Evolutionary conservation across 2,888 invertebrate genomes (phyloP).

Genomic region (Alcis repandata): DNA sequence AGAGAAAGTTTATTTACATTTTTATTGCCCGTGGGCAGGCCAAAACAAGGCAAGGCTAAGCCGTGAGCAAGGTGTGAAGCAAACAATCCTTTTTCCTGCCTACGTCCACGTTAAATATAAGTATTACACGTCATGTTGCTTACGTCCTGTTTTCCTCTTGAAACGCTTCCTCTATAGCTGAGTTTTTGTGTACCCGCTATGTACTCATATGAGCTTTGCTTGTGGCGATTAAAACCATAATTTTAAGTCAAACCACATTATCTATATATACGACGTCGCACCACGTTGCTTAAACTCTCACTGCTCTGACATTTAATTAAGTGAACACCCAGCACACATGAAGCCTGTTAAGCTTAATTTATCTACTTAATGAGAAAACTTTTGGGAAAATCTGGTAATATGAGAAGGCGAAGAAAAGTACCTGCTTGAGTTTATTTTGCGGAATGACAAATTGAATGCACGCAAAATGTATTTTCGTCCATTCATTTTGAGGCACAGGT

Average conservation of each 20-base stretch:
- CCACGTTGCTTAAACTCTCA: conserved; percentile 1
- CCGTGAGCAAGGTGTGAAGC: no score
- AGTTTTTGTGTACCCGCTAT: not conserved
- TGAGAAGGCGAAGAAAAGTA: not conserved
- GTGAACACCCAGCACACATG: not conserved
- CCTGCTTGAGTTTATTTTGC: not conserved
- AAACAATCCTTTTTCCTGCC: no score
- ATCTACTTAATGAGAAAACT: conserved; percentile 4
- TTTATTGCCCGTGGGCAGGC: no score
- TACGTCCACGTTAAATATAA: no score
- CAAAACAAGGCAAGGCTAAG: no score
- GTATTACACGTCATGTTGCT: not conserved
- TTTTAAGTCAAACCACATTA: conserved; percentile 2
- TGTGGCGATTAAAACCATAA: not conserved
- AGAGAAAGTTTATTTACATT: no score
- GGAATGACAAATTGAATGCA: not conserved
- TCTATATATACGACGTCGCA: not conserved
- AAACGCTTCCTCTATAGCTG: not conserved
- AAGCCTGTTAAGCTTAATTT: conserved; percentile 9
- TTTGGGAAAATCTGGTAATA: not conserved
- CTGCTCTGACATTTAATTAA: conserved; percentile 10
- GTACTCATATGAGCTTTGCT: not conserved
- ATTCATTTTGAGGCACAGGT: not conserved
- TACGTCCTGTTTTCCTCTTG: not conserved
- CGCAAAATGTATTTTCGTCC: not conserved